Percentiles rank a stretch among this genome's conserved stretches.
phyloP scores from a whole-genome alignment of 1,140 invertebrate species.

The Orussus abietinus region DNA sequence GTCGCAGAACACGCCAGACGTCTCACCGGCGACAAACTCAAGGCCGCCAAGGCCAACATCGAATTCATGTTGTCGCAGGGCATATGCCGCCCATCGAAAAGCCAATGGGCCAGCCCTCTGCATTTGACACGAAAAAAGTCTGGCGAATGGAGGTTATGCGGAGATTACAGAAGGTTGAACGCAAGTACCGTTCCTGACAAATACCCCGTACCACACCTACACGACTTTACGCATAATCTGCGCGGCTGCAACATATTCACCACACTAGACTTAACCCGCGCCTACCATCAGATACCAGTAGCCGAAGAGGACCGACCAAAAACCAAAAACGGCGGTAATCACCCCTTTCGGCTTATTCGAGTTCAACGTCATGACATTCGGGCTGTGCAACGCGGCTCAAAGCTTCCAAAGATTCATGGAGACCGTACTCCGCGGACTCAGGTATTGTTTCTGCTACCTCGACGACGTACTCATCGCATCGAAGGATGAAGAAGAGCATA shows the following conservation, averaged over 20 bases:
- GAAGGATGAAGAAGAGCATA: not conserved
- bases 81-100: conserved; percentile 13
- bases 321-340: conserved; percentile 20
- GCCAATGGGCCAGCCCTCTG: conserved; percentile 35
- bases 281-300: conserved; percentile 26
- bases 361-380: conserved; percentile 12
- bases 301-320: conserved; percentile 17
- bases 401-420: too few species aligned
- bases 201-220: conserved; percentile 30
- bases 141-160: conserved; percentile 26
- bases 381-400: too few species aligned
- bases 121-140: conserved; percentile 33
- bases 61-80: conserved; percentile 1
- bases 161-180: conserved; percentile 40
- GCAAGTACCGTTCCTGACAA: conserved; percentile 31
- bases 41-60: conserved; percentile 2
- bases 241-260: conserved; percentile 35
- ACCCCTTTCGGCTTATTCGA: conserved; percentile 33
- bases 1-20: conserved; percentile 11
- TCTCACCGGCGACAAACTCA: conserved; percentile 8
- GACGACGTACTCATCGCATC: conserved; percentile 9
- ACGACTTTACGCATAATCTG: conserved; percentile 30
- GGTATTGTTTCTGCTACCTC: conserved; percentile 2
- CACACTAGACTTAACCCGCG: conserved; percentile 45
- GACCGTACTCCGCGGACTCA: too few species aligned